phyloP scores from a whole-genome alignment of 92 coral and sea anemone species.

The Epizoanthus stellaris region DNA sequence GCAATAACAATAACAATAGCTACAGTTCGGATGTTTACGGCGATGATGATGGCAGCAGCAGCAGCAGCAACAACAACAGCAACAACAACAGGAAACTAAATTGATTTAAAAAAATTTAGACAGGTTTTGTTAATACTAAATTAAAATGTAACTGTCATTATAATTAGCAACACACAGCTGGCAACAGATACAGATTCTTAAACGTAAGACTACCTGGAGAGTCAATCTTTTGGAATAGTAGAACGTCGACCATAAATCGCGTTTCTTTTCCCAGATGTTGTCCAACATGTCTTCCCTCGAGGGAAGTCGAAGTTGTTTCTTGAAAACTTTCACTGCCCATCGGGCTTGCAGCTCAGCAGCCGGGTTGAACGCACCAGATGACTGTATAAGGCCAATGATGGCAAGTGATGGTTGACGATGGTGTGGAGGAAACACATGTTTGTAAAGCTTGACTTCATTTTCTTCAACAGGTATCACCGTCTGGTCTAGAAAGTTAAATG shows the following conservation, averaged over 20 bases:
- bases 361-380: constrained; percentile 23
- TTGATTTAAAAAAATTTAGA: too few species aligned
- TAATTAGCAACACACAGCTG: background rate
- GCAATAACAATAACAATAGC: too few species aligned
- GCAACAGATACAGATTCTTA: background rate
- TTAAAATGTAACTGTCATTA: too few species aligned
- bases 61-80: too few species aligned
- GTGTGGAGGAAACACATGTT: constrained; percentile 51
- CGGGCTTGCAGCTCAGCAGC: constrained; percentile 55
- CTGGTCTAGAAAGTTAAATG: constrained; percentile 63
- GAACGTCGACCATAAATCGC: background rate
- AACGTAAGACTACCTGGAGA: constrained; percentile 42
- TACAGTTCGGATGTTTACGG: too few species aligned
- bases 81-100: too few species aligned
- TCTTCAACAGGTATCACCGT: constrained; percentile 56
- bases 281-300: constrained; percentile 36
- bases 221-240: constrained; percentile 47
- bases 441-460: constrained; percentile 69
- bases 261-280: constrained; percentile 44
- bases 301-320: constrained; percentile 32
- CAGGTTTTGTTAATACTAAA: too few species aligned
- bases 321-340: constrained; percentile 51
- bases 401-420: constrained; percentile 33
- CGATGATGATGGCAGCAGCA: too few species aligned
- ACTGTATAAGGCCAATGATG: constrained; percentile 37